phyloP scores from a whole-genome alignment of 2,797 vertebrate species.

The Eutrigla gurnardus region DNA sequence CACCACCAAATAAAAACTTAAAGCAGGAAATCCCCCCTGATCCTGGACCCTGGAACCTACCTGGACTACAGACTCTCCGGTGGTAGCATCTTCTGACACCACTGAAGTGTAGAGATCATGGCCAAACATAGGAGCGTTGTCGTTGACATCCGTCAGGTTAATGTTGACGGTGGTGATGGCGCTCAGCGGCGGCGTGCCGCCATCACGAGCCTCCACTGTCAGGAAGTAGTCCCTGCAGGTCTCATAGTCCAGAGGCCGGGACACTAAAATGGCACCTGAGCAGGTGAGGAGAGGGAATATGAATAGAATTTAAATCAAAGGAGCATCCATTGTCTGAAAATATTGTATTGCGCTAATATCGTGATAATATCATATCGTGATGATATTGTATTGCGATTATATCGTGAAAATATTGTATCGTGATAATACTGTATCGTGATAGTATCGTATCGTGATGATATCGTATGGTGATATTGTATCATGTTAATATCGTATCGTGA shows the following conservation, averaged over 20 bases:
- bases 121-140: conserved; percentile 93
- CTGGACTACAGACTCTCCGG: conserved; percentile 90
- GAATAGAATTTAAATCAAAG: not conserved
- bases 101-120: conserved; percentile 89
- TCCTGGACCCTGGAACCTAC: conserved; percentile 68
- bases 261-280: conserved; percentile 90
- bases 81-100: conserved; percentile 90
- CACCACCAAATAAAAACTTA: too few species aligned
- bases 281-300: conserved; percentile 3
- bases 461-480: too few species aligned
- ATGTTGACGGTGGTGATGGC: conserved; percentile 92
- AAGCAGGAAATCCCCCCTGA: not conserved
- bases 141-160: conserved; percentile 94
- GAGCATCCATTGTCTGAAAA: not conserved
- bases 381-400: too few species aligned
- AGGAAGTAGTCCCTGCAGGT: conserved; percentile 93
- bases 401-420: too few species aligned
- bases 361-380: too few species aligned
- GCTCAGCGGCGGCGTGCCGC: conserved; percentile 91
- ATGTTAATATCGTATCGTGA: too few species aligned
- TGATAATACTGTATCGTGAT: too few species aligned
- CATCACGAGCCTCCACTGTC: conserved; percentile 94
- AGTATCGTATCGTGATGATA: too few species aligned
- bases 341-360: too few species aligned
- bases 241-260: conserved; percentile 92